Conservation (phyloP, 2,888 invertebrate genomes). For the Bursaphelenchus okinawaensis region DNA sequence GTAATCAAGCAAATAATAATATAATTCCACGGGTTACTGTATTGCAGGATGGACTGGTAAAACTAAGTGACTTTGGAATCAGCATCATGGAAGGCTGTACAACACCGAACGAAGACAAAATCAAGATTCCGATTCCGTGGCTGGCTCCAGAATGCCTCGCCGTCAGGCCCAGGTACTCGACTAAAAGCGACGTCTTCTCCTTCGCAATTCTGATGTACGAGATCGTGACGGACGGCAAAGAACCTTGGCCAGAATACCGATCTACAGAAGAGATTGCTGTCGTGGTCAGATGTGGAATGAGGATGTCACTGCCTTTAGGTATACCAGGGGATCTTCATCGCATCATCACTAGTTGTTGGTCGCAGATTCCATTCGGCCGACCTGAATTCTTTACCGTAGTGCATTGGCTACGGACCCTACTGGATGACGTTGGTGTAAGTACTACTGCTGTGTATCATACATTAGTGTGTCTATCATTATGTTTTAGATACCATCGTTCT, state of each 20-base stretch:
- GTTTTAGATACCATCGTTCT: conserved; percentile 4
- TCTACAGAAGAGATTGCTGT: conserved; percentile 3
- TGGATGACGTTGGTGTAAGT: not conserved
- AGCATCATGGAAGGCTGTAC: conserved; percentile 6
- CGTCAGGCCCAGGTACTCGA: conserved; percentile 5
- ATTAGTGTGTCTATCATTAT: not conserved
- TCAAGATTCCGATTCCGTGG: conserved; percentile 16
- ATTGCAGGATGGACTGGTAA: not conserved
- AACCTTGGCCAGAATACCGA: conserved; percentile 16
- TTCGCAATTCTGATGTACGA: conserved; percentile 12
- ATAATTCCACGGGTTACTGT: not conserved
- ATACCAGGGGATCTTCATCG: not conserved
- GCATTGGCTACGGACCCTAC: not conserved
- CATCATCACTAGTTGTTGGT: conserved; percentile 11
- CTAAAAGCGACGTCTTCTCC: conserved; percentile 15
- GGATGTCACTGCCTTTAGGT: conserved; percentile 5
- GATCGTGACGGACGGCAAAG: conserved; percentile 2
- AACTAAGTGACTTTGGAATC: conserved; percentile 7
- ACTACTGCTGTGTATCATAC: no score
- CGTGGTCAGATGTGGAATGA: conserved; percentile 2
- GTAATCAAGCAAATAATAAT: not conserved
- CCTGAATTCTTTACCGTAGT: conserved; percentile 7
- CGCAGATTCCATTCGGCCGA: conserved; percentile 2
- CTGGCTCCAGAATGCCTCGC: conserved; percentile 13
- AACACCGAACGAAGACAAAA: conserved; percentile 6